These are phyloP conservation scores for Drosophila equinoxialis DNA, from an alignment of 1,140 invertebrate species.

Conservation along the genomic window DNA sequence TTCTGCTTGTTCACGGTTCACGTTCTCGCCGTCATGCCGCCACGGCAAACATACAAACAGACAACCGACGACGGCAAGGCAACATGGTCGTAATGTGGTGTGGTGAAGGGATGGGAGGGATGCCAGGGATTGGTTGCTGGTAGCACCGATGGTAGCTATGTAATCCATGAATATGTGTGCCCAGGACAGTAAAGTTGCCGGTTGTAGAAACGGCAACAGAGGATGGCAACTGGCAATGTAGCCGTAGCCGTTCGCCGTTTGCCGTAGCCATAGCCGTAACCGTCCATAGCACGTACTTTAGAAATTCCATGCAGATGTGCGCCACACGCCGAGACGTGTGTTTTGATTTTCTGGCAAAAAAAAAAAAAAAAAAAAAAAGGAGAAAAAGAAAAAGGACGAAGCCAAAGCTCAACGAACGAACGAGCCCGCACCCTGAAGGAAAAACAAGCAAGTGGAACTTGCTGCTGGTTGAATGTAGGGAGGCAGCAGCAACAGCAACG, in stretches of 20 bases:
- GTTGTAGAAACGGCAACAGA: constrained; percentile 60
- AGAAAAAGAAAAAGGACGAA: constrained; percentile 27
- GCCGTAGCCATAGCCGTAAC: constrained; percentile 46
- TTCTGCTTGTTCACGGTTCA: constrained; percentile 59
- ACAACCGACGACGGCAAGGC: constrained; percentile 47
- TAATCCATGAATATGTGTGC: constrained; percentile 70
- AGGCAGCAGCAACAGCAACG: constrained; percentile 15
- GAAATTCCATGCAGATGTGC: constrained; percentile 81
- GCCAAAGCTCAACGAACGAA: constrained; percentile 71
- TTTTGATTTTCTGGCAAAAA: constrained; percentile 78
- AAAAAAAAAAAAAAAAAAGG: constrained; percentile 50
- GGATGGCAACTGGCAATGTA: constrained; percentile 49
- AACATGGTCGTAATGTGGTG: constrained; percentile 12
- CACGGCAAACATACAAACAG: constrained; percentile 72
- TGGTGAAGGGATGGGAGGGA: not conserved
- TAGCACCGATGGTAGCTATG: constrained; percentile 61
- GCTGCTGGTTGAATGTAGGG: constrained; percentile 11
- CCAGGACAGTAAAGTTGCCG: constrained; percentile 65
- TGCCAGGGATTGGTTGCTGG: constrained; percentile 41
- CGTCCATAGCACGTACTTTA: constrained; percentile 78
- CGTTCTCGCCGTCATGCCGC: constrained; percentile 65
- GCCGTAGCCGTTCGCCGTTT: constrained; percentile 45
- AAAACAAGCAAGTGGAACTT: constrained; percentile 50
- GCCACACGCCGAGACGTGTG: constrained; percentile 80
- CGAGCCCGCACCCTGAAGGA: constrained; percentile 36